Conservation (phyloP, 2,888 invertebrate genomes). For the Nemotelus pantherinus region DNA sequence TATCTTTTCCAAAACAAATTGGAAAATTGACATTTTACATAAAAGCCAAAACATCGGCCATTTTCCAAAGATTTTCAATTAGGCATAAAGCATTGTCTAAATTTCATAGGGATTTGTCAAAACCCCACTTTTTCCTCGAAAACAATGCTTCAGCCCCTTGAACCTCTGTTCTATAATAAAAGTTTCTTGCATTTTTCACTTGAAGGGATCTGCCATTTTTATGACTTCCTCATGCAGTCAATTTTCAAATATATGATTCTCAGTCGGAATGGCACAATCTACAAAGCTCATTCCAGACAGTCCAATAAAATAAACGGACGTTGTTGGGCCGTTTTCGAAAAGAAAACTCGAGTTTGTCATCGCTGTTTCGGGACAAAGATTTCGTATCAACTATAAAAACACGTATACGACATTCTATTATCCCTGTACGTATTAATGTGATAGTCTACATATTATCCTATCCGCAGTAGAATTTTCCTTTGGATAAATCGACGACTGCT, state of each 20-base stretch:
- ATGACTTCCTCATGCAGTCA: conserved; percentile 34
- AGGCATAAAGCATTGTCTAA: too few relatives aligned
- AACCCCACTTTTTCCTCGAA: neutral
- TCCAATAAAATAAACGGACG: conserved; percentile 7
- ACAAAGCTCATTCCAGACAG: conserved; percentile 26
- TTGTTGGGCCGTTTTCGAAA: neutral
- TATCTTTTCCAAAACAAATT: too few relatives aligned
- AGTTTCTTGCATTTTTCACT: neutral
- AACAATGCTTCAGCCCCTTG: neutral
- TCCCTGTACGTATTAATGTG: conserved; percentile 1
- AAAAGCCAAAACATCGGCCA: too few relatives aligned
- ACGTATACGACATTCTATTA: neutral
- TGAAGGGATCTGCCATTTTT: conserved; percentile 17
- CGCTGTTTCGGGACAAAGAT: neutral
- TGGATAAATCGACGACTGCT: neutral
- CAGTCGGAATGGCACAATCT: conserved; percentile 21
- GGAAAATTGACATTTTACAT: too few relatives aligned
- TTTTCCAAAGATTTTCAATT: too few relatives aligned
- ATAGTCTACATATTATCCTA: conserved; percentile 28
- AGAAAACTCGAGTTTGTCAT: neutral
- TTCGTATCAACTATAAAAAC: conserved; percentile 20
- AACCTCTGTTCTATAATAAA: neutral
- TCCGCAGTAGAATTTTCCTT: neutral
- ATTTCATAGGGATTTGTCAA: too few relatives aligned
- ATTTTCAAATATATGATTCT: conserved; percentile 36